Evolutionary conservation across 2,888 invertebrate species (phyloP), one percentile per base, ranked within the genome.

Genomic region (Agonopterix arenella): DNA sequence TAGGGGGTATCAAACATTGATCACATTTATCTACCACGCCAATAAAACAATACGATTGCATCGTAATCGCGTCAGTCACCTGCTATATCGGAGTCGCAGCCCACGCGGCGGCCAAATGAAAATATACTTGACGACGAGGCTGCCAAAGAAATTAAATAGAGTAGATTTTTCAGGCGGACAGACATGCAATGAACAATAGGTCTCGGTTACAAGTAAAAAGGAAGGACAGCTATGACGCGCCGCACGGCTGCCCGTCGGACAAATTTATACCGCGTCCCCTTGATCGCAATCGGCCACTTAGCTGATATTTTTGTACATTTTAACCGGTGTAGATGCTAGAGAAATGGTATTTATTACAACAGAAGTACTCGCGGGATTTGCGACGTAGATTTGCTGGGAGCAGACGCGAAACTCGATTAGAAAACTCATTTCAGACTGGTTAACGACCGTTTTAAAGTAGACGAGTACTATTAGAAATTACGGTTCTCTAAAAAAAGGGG

Each of bases 121-220:
- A 84, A 84, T 85, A 84, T 79, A 78, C 75, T 77, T 68, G 72
- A 73, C 77, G 71, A 73, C 63, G 74, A 62, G 66, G 78, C 73
- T 86, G 88, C 86, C 88, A 88, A 85, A 80, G 77, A 84, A 81
- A 85, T 85, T 82, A 77, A 85, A 85, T 79, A 78, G 77, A 80
- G 73, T 73, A 79, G 71, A 84, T 85, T 85, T 84, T 86, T 88
- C 79, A 80, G 70, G 68, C 60, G 61, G 77, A 78, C 76, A 73
- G 79, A 78, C 71, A 63, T 60, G 69, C 66, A 64, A 62, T 73
- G 80, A 82, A 86, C 86, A 84, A 88, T 85, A 73, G 81, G 78
- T 76, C 70, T 74, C 63, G 68, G 70, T 67, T 71, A 77, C 77
- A 77, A 5, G 51, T 36, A 10, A 44, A 37, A 76, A 73, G 79